Evolutionary conservation across 2,113 vertebrate genomes (phyloP), one percentile per base, ranked within the genome.

Genomic region (Carlito syrichta): DNA sequence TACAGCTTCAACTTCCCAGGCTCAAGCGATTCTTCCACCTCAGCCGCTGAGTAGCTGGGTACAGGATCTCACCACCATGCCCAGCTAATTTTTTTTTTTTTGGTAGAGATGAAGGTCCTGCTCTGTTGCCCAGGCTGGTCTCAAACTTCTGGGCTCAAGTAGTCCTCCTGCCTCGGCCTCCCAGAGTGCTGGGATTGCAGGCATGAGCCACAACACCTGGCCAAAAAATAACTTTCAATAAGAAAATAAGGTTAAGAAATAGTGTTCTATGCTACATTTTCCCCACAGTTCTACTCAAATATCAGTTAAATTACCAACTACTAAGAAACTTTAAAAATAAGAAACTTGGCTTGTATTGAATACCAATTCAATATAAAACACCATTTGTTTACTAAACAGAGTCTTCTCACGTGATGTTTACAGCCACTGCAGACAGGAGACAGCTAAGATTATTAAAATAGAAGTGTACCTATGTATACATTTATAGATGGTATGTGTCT

Each of bases 171-270:
- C n/a, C n/a, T n/a, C n/a, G n/a, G n/a, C n/a, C n/a, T n/a, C n/a
- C n/a, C n/a, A n/a, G n/a, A n/a, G n/a, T n/a, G n/a, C n/a, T n/a
- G n/a, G n/a, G n/a, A n/a, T n/a, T n/a, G n/a, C n/a, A n/a, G n/a
- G n/a, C n/a, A n/a, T n/a, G n/a, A n/a, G n/a, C n/a, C n/a, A n/a
- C n/a, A n/a, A n/a, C n/a, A n/a, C n/a, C n/a, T n/a, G n/a, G n/a
- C n/a, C n/a, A 94, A 82, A 66, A 94, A 87, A 50, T 17, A 94
- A 50, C 5, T 84, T 79, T 79, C 54, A 71, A 43, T 86, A 32
- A 90, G 74, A 88, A 95, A 95, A 88, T 66, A 73, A 38, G 3
- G 0, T 88, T 84, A 43, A 79, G 30, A 96, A 85, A 91, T 86
- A 74, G 20, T 66, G 14, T 27, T 30, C 35, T 71, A 32, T 45